Conservation (phyloP, 1,140 invertebrate genomes). For the Nasonia longicornis region DNA sequence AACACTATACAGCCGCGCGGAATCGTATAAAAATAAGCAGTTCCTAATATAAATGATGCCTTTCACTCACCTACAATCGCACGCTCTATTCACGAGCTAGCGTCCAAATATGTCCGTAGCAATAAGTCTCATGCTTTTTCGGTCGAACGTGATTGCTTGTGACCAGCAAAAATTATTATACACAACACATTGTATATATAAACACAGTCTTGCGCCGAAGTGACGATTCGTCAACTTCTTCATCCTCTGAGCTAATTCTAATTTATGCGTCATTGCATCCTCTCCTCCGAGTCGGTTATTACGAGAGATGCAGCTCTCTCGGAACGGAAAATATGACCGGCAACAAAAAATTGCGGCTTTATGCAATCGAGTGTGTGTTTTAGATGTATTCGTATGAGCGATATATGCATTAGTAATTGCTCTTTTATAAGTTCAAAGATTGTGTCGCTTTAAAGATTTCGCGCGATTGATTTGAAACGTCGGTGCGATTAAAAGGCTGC, state of each 20-base stretch:
- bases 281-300: slow-evolving; percentile 6
- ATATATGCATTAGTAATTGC: not conserved
- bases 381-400: not conserved
- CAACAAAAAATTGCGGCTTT: slow-evolving; percentile 4
- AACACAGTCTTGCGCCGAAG: not conserved
- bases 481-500: not conserved
- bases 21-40: slow-evolving; percentile 27
- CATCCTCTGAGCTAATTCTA: slow-evolving; percentile 10
- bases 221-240: not conserved
- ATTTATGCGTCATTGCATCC: not conserved
- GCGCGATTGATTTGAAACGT: not conserved
- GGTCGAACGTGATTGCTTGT: not conserved
- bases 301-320: not conserved
- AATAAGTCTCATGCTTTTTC: not conserved
- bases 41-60: slow-evolving; percentile 30
- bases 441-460: not conserved
- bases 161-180: not conserved
- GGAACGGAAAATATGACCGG: not conserved
- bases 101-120: too few species aligned
- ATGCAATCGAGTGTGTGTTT: not conserved
- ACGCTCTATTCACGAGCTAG: not conserved
- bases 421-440: not conserved
- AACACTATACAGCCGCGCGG: not conserved
- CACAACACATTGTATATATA: not conserved
- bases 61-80: slow-evolving; percentile 36